Conservation (phyloP, 2,888 invertebrate genomes). For the Toxonevra muliebris region DNA sequence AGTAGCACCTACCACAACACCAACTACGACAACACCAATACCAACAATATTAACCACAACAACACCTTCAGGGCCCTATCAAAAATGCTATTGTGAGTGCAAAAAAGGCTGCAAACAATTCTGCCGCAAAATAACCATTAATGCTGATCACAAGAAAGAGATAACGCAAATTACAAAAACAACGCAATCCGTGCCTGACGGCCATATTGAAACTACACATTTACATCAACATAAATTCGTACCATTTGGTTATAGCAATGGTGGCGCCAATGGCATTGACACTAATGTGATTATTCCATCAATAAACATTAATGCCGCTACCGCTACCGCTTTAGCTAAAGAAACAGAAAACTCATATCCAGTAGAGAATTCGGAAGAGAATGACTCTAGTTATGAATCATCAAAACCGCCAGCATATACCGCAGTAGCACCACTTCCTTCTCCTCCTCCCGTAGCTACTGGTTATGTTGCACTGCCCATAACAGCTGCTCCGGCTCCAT, state of each 20-base stretch:
- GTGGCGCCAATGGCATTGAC: not conserved
- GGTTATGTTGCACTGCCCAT: no score
- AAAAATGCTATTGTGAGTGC: constrained; percentile 57
- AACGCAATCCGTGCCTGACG: constrained; percentile 45
- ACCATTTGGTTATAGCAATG: constrained; percentile 27
- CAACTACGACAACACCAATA: constrained; percentile 1
- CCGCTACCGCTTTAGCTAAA: not conserved
- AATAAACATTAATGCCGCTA: no score
- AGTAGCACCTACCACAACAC: constrained; percentile 3
- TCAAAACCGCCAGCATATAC: not conserved
- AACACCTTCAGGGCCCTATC: not conserved
- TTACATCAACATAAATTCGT: constrained; percentile 48
- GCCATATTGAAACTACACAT: constrained; percentile 50
- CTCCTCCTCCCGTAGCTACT: no score
- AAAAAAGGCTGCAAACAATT: constrained; percentile 57
- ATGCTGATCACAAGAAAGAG: constrained; percentile 45
- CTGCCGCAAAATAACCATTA: constrained; percentile 50
- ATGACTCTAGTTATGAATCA: not conserved
- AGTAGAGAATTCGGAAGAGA: not conserved
- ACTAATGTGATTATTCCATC: not conserved
- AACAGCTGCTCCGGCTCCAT: no score
- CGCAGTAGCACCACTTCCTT: no score
- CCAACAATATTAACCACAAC: not conserved
- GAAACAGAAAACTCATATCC: not conserved
- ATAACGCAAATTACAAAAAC: constrained; percentile 50